Conservation (phyloP, 2,888 invertebrate genomes). For the Dinocampus coccinellae region DNA sequence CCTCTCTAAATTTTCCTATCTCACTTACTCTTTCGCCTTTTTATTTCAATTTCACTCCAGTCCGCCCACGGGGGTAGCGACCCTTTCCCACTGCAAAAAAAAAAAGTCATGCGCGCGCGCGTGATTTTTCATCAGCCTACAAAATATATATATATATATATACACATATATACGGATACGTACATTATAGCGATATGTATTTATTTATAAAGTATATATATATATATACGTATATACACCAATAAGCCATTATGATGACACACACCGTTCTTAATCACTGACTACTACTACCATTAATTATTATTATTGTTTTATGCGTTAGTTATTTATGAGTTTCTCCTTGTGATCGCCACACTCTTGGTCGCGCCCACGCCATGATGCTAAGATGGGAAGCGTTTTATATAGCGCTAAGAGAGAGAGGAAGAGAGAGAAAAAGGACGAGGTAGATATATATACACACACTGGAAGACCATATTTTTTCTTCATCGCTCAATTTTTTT, state of each 20-base stretch:
- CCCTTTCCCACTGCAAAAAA: background rate
- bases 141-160: background rate
- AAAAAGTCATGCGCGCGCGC: conserved; percentile 7
- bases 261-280: conserved; percentile 52
- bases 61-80: conserved; percentile 38
- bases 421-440: conserved; percentile 2
- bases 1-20: background rate
- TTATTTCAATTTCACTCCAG: conserved; percentile 19
- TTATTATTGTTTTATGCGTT: conserved; percentile 56
- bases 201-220: background rate
- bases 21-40: background rate
- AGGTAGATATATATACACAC: background rate
- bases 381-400: conserved; percentile 35
- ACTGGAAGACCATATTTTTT: conserved; percentile 20
- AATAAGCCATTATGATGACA: conserved; percentile 53
- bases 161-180: background rate
- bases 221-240: conserved; percentile 3
- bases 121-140: background rate
- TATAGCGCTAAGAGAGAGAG: conserved; percentile 1
- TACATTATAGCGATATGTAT: background rate
- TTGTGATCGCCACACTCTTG: conserved; percentile 61
- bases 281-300: conserved; percentile 47
- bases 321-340: conserved; percentile 59
- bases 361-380: conserved; percentile 43
- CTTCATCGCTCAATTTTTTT: conserved; percentile 21